These are phyloP conservation scores for Boloria selene DNA, from an alignment of 2,888 invertebrate species.

Conservation along the genomic window DNA sequence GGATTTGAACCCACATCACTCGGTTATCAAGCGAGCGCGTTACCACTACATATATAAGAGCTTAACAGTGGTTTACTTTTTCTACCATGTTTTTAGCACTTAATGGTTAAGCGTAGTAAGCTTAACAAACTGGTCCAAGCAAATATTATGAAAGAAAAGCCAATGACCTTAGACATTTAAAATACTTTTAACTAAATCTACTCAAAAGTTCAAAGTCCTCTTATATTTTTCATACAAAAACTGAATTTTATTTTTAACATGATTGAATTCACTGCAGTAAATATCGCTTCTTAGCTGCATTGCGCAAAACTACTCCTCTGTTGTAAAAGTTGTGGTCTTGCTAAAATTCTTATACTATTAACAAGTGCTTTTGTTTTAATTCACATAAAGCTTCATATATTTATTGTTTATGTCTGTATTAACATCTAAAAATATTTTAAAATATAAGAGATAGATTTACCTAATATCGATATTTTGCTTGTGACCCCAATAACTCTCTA, in stretches of 20 bases:
- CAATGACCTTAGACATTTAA: background rate
- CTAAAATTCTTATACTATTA: background rate
- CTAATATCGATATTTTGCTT: too few relatives aligned
- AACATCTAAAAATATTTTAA: too few relatives aligned
- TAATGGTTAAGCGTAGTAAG: too few relatives aligned
- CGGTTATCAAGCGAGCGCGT: too few relatives aligned
- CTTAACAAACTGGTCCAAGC: background rate
- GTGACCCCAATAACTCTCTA: too few relatives aligned
- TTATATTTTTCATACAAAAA: constrained; percentile 7
- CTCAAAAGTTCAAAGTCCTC: constrained; percentile 5
- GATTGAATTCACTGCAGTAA: constrained; percentile 39
- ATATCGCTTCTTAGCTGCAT: constrained; percentile 51
- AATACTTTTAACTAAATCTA: background rate
- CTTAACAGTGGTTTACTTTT: too few relatives aligned
- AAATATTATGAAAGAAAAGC: background rate
- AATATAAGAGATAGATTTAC: too few relatives aligned
- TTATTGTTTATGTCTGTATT: too few relatives aligned
- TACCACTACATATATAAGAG: too few relatives aligned
- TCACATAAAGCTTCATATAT: too few relatives aligned
- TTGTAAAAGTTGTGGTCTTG: constrained; percentile 6
- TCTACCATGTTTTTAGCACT: too few relatives aligned
- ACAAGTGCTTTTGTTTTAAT: background rate
- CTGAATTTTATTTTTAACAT: constrained; percentile 13
- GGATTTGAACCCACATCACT: too few relatives aligned
- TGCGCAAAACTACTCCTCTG: constrained; percentile 50